Evolutionary conservation across 2,797 vertebrate species (phyloP).

Genomic region (Xyrichtys novacula): DNA sequence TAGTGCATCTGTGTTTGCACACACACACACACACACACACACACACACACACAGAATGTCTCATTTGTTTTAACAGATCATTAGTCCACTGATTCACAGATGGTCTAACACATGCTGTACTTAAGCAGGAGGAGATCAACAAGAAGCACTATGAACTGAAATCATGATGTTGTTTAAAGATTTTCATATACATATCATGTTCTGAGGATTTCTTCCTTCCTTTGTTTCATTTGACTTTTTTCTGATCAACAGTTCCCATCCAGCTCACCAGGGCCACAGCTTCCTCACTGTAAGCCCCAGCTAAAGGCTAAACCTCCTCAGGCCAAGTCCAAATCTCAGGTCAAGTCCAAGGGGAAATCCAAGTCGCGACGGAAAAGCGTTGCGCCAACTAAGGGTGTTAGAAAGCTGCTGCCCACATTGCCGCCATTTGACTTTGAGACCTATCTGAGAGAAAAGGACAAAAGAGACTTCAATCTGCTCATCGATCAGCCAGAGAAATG

Average conservation of each 20-base stretch:
- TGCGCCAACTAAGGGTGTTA: slow-evolving; percentile 30
- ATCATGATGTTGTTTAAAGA: neutral
- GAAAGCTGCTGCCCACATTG: slow-evolving; percentile 55
- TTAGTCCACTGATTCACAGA: slow-evolving; percentile 2
- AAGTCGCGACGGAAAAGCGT: slow-evolving; percentile 64
- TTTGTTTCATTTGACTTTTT: slow-evolving; percentile 16
- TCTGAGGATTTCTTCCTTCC: neutral
- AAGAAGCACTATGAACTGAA: neutral
- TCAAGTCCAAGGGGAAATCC: slow-evolving; percentile 59
- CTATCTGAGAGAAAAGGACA: slow-evolving; percentile 93
- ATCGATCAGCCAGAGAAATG: slow-evolving; percentile 96
- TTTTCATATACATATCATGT: neutral
- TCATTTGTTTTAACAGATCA: slow-evolving; percentile 1
- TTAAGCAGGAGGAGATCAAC: slow-evolving; percentile 1
- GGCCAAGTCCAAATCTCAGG: slow-evolving; percentile 56
- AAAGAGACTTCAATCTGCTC: slow-evolving; percentile 90
- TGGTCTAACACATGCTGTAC: neutral
- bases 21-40: too few species aligned
- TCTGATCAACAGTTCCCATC: slow-evolving; percentile 35
- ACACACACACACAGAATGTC: slow-evolving; percentile 1
- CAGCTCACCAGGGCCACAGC: slow-evolving; percentile 29
- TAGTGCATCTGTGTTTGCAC: slow-evolving; percentile 6
- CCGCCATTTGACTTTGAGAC: slow-evolving; percentile 90
- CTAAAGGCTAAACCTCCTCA: slow-evolving; percentile 54
- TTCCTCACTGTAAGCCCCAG: slow-evolving; percentile 53